Percentiles rank a stretch among this genome's conserved stretches.
Conservation (phyloP, 35 echinoderm and acorn worm species). For the Ophioderma brevispina region DNA sequence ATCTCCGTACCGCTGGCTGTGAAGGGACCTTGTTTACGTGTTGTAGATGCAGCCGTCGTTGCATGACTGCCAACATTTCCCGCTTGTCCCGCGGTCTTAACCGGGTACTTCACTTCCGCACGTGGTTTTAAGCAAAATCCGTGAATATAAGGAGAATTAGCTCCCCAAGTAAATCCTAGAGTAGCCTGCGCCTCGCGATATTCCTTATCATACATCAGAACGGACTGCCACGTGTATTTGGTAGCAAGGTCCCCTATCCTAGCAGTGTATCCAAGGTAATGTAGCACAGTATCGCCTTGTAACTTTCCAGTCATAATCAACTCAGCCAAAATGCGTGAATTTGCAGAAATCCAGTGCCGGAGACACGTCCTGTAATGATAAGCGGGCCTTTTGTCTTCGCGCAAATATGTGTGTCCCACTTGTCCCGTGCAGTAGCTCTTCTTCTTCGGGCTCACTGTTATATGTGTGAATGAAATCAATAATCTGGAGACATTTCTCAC, state of each 20-base stretch:
- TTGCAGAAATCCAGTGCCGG: neutral
- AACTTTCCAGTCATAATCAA: neutral
- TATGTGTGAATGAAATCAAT: too few species aligned
- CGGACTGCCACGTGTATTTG: neutral
- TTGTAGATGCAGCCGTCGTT: too few species aligned
- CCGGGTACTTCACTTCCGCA: neutral
- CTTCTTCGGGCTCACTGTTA: too few species aligned
- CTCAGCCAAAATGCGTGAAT: neutral
- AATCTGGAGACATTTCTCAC: too few species aligned
- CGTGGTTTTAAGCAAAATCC: neutral
- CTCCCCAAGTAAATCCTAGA: neutral
- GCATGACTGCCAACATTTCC: too few species aligned
- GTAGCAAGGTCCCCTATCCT: neutral
- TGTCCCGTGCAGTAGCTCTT: too few species aligned
- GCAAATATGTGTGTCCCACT: too few species aligned
- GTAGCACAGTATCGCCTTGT: neutral
- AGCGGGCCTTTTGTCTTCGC: too few species aligned
- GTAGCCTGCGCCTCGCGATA: neutral
- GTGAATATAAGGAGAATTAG: neutral
- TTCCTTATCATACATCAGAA: neutral
- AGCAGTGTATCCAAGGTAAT: neutral
- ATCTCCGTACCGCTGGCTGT: too few species aligned
- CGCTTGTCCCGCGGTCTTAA: too few species aligned
- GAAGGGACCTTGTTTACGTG: too few species aligned
- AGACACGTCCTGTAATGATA: neutral